Evolutionary conservation across 2,797 vertebrate genomes (phyloP).

Genomic region (Pseudopleuronectes americanus): DNA sequence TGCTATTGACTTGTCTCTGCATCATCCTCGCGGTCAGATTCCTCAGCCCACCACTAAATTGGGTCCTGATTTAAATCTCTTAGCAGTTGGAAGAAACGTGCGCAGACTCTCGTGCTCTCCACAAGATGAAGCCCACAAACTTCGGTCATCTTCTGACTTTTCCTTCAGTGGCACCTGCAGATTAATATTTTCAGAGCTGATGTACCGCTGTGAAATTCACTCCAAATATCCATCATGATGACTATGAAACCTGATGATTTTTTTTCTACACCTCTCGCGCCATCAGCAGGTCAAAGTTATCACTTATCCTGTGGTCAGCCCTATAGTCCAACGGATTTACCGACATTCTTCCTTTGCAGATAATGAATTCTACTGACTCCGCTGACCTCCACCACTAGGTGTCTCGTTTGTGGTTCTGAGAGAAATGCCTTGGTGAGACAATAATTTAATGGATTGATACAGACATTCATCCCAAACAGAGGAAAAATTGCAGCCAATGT

Average conservation of each 20-base stretch:
- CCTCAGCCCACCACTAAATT: not conserved
- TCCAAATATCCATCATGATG: too few species aligned
- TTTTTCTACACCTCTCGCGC: not conserved
- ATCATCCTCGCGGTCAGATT: not conserved
- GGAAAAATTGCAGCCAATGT: too few species aligned
- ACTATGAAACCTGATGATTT: not conserved
- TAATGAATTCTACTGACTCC: too few species aligned
- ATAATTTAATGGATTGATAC: too few species aligned
- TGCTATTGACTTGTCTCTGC: not conserved
- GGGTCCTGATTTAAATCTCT: not conserved
- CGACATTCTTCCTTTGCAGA: too few species aligned
- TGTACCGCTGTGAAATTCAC: too few species aligned
- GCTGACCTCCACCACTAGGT: too few species aligned
- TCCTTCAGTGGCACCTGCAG: not conserved
- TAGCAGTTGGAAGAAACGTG: too few species aligned
- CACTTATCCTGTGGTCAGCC: not conserved
- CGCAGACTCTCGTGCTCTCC: not conserved
- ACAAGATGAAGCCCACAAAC: not conserved
- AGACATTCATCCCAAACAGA: too few species aligned
- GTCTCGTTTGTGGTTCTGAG: too few species aligned
- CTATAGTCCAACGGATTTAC: not conserved
- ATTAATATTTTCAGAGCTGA: conserved; percentile 2
- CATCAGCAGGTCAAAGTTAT: not conserved
- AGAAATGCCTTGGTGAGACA: too few species aligned
- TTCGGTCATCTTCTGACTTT: not conserved